Percentiles rank a stretch among this genome's conserved stretches.
These are phyloP conservation scores for Canis aureus DNA, from an alignment of 2,113 vertebrate species.

Conservation along the genomic window DNA sequence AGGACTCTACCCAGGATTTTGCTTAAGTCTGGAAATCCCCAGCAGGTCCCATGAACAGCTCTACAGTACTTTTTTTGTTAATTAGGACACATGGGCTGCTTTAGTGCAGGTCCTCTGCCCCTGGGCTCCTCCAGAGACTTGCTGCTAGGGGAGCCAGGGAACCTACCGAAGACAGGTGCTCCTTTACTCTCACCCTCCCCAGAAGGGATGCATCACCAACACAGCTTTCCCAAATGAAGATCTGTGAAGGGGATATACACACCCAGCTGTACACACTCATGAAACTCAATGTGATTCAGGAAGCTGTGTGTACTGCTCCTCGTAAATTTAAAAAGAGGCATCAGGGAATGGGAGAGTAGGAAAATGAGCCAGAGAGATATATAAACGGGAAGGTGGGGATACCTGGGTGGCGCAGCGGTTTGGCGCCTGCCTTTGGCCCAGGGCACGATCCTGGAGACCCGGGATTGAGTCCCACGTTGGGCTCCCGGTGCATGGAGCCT, in stretches of 20 bases:
- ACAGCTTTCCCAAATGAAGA: neutral
- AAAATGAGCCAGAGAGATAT: neutral
- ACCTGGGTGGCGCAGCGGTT: too few species aligned
- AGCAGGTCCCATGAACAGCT: neutral
- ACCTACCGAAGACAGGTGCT: neutral
- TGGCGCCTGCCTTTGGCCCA: too few species aligned
- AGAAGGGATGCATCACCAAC: neutral
- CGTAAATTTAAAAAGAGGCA: neutral
- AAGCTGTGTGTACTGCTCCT: neutral
- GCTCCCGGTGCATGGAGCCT: too few species aligned
- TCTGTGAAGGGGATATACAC: neutral
- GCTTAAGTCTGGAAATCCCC: neutral
- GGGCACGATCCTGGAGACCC: too few species aligned
- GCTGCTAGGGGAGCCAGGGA: neutral
- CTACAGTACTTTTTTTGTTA: neutral
- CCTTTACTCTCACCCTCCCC: neutral
- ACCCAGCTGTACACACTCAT: rapidly evolving
- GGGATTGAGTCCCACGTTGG: too few species aligned
- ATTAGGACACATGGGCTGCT: neutral
- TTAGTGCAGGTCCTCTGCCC: neutral
- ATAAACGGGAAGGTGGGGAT: neutral
- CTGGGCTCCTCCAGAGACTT: neutral
- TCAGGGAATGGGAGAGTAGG: neutral
- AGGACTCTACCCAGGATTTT: neutral
- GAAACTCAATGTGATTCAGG: neutral